Conservation (phyloP, 1,140 invertebrate species). For the Ostrea denselamellosa region DNA sequence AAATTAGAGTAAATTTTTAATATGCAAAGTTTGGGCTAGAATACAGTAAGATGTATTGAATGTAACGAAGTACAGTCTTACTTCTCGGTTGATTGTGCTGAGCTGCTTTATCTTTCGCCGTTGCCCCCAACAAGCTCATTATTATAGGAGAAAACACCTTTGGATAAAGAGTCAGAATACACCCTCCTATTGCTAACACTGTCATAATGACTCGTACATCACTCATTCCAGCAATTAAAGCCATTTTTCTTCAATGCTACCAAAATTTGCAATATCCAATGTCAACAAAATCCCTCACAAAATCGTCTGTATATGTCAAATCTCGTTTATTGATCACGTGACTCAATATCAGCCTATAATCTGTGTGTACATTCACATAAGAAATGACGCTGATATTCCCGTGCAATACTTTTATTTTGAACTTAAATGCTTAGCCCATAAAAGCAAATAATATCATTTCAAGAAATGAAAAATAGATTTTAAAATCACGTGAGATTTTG, state of each 20-base stretch:
- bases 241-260: neutral
- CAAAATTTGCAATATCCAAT: neutral
- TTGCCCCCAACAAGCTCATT: neutral
- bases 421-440: too few species aligned
- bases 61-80: too few species aligned
- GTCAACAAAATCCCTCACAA: neutral
- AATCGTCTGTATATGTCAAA: conserved; percentile 17
- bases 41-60: too few species aligned
- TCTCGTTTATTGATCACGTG: conserved; percentile 1
- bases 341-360: neutral
- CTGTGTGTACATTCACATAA: too few species aligned
- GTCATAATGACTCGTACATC: conserved; percentile 9
- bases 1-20: too few species aligned
- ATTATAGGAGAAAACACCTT: neutral
- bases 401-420: too few species aligned
- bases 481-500: neutral
- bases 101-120: neutral
- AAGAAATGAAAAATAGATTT: neutral
- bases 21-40: too few species aligned
- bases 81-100: neutral
- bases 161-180: neutral
- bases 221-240: conserved; percentile 14
- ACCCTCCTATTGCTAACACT: neutral
- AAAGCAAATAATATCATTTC: neutral
- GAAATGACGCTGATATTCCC: too few species aligned